These are phyloP conservation scores for Drosophila kokeensis DNA, from an alignment of 2,888 invertebrate genomes.

Conservation along the genomic window DNA sequence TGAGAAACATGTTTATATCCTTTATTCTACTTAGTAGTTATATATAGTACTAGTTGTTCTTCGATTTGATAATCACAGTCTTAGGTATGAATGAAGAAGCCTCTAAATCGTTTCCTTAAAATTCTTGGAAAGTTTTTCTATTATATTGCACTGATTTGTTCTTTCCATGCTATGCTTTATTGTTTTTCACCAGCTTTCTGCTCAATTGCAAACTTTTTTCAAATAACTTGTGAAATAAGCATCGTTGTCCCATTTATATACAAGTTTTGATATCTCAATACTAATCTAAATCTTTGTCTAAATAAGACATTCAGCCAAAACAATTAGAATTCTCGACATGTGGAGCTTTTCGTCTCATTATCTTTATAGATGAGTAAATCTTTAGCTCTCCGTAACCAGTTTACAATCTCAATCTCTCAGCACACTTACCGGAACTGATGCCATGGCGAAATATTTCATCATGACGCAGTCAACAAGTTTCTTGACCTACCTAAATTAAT, in stretches of 20 bases:
- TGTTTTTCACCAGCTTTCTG: background rate
- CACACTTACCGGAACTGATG: constrained; percentile 27
- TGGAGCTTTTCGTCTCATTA: constrained; percentile 1
- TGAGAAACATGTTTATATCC: constrained; percentile 53
- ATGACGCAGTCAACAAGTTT: constrained; percentile 4
- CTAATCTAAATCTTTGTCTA: constrained; percentile 61
- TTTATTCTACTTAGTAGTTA: background rate
- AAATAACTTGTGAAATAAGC: constrained; percentile 51
- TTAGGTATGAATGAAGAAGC: background rate
- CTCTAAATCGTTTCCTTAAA: background rate
- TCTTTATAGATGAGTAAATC: constrained; percentile 29
- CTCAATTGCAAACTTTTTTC: constrained; percentile 10
- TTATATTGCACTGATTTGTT: constrained; percentile 21
- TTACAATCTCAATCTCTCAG: background rate
- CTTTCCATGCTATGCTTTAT: constrained; percentile 59
- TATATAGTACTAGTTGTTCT: background rate
- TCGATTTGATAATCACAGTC: constrained; percentile 57
- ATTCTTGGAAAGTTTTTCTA: constrained; percentile 38
- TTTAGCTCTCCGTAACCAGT: background rate
- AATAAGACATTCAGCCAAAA: constrained; percentile 47
- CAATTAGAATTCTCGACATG: background rate
- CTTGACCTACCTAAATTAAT: constrained; percentile 56
- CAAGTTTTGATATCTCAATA: constrained; percentile 17
- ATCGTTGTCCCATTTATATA: constrained; percentile 48
- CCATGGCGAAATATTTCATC: background rate